Conservation (phyloP, 2,113 vertebrate species). For the Oncorhynchus keta region DNA sequence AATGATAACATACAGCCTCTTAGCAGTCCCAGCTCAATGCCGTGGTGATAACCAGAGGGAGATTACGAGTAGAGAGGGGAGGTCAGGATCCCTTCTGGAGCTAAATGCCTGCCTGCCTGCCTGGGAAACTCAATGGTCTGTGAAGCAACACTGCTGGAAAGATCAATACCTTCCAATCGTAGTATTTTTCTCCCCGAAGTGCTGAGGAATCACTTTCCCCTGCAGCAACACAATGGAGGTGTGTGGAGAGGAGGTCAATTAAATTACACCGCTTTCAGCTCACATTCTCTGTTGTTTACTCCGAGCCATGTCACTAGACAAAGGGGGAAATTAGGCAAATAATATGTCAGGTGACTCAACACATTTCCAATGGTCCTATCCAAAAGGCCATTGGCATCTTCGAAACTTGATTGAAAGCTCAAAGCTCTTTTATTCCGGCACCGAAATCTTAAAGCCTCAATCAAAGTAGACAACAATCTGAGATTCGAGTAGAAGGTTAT, state of each 20-base stretch:
- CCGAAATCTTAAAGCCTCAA: no score
- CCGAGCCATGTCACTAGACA: not conserved
- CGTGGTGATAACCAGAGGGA: constrained; percentile 47
- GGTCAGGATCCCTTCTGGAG: constrained; percentile 14
- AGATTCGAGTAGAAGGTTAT: constrained; percentile 23
- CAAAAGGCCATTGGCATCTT: no score
- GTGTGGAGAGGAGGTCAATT: no score
- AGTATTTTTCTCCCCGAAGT: constrained; percentile 55
- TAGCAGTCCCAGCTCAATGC: constrained; percentile 13
- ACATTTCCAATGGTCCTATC: not conserved
- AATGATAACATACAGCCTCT: constrained; percentile 56
- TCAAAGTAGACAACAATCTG: no score
- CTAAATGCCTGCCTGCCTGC: constrained; percentile 35
- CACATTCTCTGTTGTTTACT: not conserved
- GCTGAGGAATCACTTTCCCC: constrained; percentile 55
- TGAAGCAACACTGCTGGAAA: constrained; percentile 48
- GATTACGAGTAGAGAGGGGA: constrained; percentile 28
- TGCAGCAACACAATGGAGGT: no score
- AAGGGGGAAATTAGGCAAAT: no score
- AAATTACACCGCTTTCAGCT: constrained; percentile 25
- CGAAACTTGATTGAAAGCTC: no score
- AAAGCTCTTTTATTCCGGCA: no score
- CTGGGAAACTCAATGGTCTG: constrained; percentile 57
- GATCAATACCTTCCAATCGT: constrained; percentile 69
- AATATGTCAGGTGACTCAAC: no score